Conservation (phyloP, 2,797 vertebrate species). For the Rhynchonycteris naso region DNA sequence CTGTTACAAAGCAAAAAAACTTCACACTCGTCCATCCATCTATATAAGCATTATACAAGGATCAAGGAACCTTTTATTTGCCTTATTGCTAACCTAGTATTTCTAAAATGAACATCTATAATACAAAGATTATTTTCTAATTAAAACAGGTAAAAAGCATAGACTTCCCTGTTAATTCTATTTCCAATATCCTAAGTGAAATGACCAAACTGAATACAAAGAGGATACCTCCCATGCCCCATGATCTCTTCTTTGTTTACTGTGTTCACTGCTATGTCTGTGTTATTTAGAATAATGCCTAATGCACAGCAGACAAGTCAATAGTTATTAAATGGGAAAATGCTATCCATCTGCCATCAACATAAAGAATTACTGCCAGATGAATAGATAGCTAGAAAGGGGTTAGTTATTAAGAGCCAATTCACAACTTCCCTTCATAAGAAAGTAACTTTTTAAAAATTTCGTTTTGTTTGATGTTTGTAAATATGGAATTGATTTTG, state of each 20-base stretch:
- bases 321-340: background rate
- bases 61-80: background rate
- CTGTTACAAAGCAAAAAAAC: slow-evolving; percentile 42
- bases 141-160: background rate
- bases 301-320: background rate
- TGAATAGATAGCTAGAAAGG: background rate
- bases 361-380: slow-evolving; percentile 19
- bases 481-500: slow-evolving; percentile 20
- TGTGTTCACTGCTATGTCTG: background rate
- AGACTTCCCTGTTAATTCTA: background rate
- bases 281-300: background rate
- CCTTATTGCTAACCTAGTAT: slow-evolving; percentile 1
- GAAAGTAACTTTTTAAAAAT: background rate
- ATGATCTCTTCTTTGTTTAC: background rate
- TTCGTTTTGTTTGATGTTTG: slow-evolving; percentile 16
- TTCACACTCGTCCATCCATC: background rate
- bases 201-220: background rate
- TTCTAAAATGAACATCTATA: background rate
- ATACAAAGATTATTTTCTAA: background rate
- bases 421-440: background rate
- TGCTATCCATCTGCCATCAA: background rate
- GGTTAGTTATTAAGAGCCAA: background rate
- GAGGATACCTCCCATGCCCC: background rate
- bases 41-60: background rate
- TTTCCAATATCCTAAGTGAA: background rate